Base-by-base conservation (phyloP, 2,888 invertebrate species). In the Glaucopsyche alexis region DNA sequence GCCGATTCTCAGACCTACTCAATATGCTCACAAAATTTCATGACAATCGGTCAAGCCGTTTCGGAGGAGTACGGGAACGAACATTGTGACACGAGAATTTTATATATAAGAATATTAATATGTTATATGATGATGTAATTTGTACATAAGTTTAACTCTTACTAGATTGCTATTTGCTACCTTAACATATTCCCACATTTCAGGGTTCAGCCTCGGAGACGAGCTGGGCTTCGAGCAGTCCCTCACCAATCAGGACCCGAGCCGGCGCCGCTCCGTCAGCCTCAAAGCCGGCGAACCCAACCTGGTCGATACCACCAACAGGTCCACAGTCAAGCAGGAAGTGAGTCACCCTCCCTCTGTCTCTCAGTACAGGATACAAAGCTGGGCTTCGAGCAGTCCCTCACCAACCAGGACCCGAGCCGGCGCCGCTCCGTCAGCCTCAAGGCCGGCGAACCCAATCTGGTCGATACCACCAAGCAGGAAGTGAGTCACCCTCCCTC, bases 161-260 rank as follows among this genome's bases (percentile, higher is more conserved):
- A 29, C 29, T 29, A 4, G 29, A 29, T 29, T 29, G 29, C n/a
- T n/a, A n/a, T n/a, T n/a, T n/a, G n/a, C n/a, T n/a, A n/a, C n/a
- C n/a, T n/a, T n/a, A 45, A 65, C 64, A 16, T 52, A 13, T 65
- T 64, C 45, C 75, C 14, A 29, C 50, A 76, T 94, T 94, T 74
- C 93, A 96, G 97, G 97, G 79, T 97, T 98, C 87, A 96, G 96
- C 83, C 90, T 97, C 16, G 97, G 97, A 16, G 97, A 98, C 82
- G 97, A 97, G 84, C 90, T 97, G 75, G 97, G 97, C 42, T 97
- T 98, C 83, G 94, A 95, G 78, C 96, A 98, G 82, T 97, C 97
- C 0, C 86, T 97, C 67, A 96, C 97, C 1, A 97, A 97, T 84
- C 84, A 95, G 79, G 97, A 97, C 82, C 94, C 94, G 66, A 95